A percentile compares a stretch with the other conserved stretches of the same genome.
These are phyloP conservation scores for Acleris cristana DNA, from an alignment of 2,888 invertebrate genomes.

Conservation along the genomic window DNA sequence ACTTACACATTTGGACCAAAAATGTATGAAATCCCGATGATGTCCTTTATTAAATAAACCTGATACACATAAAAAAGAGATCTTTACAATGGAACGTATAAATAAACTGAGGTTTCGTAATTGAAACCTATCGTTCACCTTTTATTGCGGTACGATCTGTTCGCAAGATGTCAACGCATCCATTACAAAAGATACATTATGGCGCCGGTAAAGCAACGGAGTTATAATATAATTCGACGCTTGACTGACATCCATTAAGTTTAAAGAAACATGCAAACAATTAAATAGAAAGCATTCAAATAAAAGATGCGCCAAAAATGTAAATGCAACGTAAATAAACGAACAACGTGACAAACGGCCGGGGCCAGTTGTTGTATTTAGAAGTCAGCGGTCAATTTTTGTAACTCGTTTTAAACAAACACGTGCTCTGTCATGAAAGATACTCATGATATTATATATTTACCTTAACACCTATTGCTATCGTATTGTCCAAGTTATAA, in stretches of 20 bases:
- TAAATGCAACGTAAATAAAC: not conserved
- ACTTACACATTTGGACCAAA: no score
- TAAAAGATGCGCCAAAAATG: not conserved
- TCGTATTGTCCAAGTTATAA: no score
- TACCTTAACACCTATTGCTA: no score
- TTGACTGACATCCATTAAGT: constrained; percentile 2
- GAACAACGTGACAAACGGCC: not conserved
- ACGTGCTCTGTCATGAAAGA: not conserved
- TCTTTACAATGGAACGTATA: not conserved
- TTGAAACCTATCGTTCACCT: not conserved
- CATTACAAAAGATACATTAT: not conserved
- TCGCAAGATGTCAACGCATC: not conserved
- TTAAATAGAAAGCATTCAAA: not conserved
- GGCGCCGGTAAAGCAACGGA: not conserved
- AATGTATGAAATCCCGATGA: no score
- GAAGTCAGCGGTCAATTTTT: not conserved
- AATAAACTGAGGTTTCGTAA: not conserved
- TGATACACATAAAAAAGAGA: no score
- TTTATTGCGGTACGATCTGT: not conserved
- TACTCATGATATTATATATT: no score
- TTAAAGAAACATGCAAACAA: not conserved
- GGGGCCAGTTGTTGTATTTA: not conserved
- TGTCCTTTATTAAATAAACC: no score
- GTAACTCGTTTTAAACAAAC: not conserved
- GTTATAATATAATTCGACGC: not conserved